These are phyloP conservation scores for Rhodinocichla rosea DNA, from an alignment of 2,113 vertebrate genomes.

Conservation along the genomic window DNA sequence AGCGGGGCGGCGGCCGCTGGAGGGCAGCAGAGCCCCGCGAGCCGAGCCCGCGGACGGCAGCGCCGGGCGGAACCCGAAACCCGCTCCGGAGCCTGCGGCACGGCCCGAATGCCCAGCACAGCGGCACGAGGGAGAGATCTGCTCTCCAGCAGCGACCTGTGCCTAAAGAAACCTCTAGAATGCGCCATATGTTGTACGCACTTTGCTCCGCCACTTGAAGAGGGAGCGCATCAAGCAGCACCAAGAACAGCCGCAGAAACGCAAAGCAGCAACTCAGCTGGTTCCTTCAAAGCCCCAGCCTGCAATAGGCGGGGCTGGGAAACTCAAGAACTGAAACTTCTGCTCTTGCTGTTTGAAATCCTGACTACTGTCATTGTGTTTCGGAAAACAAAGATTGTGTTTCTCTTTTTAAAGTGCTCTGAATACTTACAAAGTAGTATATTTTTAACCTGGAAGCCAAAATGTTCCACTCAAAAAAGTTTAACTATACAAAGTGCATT, in stretches of 20 bases:
- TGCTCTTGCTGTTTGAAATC: background rate
- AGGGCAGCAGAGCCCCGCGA: background rate
- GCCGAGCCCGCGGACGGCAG: background rate
- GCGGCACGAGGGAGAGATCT: no score
- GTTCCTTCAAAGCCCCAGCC: background rate
- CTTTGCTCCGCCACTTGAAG: background rate
- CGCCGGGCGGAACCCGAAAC: background rate
- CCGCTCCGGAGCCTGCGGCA: background rate
- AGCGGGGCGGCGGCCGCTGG: background rate
- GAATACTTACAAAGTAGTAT: background rate
- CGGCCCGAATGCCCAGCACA: fast-evolving
- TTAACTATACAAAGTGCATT: background rate
- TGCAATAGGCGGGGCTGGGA: background rate
- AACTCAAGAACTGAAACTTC: background rate
- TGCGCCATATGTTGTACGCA: background rate
- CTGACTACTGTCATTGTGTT: background rate
- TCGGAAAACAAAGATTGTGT: background rate
- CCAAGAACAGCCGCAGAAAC: background rate
- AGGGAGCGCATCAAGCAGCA: background rate
- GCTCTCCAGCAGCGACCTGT: background rate
- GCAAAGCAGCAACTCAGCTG: background rate
- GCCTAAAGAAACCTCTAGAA: background rate
- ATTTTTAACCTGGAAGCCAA: background rate
- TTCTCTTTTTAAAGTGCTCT: background rate
- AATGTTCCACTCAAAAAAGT: background rate